Evolutionary conservation across 2,797 vertebrate species (phyloP).

Genomic region (Xiphophorus birchmanni): DNA sequence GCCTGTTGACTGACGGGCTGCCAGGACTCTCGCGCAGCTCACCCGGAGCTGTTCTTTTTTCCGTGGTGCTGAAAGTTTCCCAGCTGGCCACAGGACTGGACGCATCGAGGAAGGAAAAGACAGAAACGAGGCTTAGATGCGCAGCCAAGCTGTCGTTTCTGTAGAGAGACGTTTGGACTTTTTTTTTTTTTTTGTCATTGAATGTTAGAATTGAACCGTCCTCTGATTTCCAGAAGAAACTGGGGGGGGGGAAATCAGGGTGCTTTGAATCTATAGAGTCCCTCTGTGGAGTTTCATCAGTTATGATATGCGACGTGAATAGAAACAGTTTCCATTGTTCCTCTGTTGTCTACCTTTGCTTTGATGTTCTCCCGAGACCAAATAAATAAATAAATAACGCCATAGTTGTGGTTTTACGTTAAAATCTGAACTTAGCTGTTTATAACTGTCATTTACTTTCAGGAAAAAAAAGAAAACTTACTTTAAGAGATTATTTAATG

Average conservation of each 20-base stretch:
- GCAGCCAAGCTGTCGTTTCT: not conserved
- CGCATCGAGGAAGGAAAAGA: slow-evolving; percentile 1
- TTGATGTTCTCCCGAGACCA: not conserved
- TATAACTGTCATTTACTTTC: not conserved
- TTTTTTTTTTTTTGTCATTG: slow-evolving; percentile 1
- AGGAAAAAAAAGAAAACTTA: not conserved
- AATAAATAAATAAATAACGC: not conserved
- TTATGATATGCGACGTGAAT: not conserved
- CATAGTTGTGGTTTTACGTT: not conserved
- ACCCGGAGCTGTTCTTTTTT: slow-evolving; percentile 68
- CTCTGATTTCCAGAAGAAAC: not conserved
- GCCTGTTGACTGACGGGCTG: slow-evolving; percentile 62
- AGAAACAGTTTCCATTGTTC: slow-evolving; percentile 3
- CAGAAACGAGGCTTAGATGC: not conserved
- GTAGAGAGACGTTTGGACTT: not conserved
- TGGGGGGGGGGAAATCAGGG: slow-evolving; percentile 28
- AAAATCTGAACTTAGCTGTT: not conserved
- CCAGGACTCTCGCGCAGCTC: slow-evolving; percentile 29
- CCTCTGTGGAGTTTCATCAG: not conserved
- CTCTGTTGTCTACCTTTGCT: not conserved
- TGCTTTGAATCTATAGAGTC: slow-evolving; percentile 26
- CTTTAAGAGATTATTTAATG: not conserved
- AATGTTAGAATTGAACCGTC: slow-evolving; percentile 8
- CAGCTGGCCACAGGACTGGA: slow-evolving; percentile 35
- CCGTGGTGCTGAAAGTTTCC: slow-evolving; percentile 81